phyloP scores from a whole-genome alignment of 2,797 vertebrate species.

The Pteronotus mesoamericanus region DNA sequence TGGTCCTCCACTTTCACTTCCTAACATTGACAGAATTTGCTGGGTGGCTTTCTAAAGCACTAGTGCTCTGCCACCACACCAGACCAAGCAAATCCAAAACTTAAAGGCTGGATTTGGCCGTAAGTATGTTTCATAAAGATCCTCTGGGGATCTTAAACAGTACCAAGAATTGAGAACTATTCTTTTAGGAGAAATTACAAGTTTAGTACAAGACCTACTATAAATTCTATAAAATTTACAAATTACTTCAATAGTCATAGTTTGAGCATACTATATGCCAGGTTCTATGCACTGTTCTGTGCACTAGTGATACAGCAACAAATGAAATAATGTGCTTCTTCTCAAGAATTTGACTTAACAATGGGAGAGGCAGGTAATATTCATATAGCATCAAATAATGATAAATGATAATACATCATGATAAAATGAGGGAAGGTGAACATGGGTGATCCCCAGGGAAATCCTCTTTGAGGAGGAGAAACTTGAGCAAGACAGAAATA shows the following conservation, averaged over 20 bases:
- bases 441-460: not conserved
- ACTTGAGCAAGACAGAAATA: not conserved
- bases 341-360: not conserved
- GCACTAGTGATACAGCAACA: not conserved
- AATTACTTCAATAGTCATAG: not conserved
- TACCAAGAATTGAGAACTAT: not conserved
- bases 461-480: not conserved
- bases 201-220: not conserved
- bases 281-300: not conserved
- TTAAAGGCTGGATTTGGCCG: not conserved
- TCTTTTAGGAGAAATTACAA: not conserved
- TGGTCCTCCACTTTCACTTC: not conserved
- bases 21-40: not conserved
- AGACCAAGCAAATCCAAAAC: not conserved
- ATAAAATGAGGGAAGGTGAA: not conserved
- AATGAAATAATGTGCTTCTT: not conserved
- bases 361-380: not conserved
- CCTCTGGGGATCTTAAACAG: not conserved
- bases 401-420: not conserved
- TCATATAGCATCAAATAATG: not conserved
- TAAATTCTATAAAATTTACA: not conserved
- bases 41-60: not conserved
- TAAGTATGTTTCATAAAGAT: not conserved
- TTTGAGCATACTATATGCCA: not conserved
- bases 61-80: not conserved